Conservation (phyloP, 2,113 vertebrate genomes). For the Archocentrus centrarchus region DNA sequence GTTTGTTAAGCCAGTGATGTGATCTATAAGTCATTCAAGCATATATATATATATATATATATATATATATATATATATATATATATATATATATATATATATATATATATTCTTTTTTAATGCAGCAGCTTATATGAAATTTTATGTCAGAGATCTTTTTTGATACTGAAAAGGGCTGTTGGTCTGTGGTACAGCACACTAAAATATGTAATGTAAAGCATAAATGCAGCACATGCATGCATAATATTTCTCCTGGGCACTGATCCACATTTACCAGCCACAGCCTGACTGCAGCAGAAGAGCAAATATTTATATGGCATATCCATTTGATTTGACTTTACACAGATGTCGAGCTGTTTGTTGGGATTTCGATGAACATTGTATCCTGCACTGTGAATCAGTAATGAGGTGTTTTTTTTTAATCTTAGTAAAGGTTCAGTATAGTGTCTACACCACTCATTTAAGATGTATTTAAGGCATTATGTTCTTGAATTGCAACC, state of each 20-base stretch:
- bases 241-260: conserved; percentile 2
- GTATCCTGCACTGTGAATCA: background rate
- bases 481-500: background rate
- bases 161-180: background rate
- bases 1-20: too few relatives aligned
- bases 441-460: background rate
- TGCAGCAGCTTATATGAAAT: too few relatives aligned
- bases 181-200: background rate
- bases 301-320: conserved; percentile 35
- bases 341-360: conserved; percentile 29
- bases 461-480: background rate
- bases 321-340: conserved; percentile 40
- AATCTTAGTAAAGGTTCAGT: background rate
- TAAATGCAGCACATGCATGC: background rate
- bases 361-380: conserved; percentile 10
- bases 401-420: conserved; percentile 10
- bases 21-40: too few relatives aligned
- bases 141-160: background rate
- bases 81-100: too few relatives aligned
- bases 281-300: conserved; percentile 17
- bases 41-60: too few relatives aligned
- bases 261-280: conserved; percentile 31
- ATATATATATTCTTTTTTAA: too few relatives aligned
- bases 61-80: too few relatives aligned
- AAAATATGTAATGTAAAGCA: background rate